Evolutionary conservation across 1,140 invertebrate species (phyloP), one percentile per base, ranked within the genome.

Genomic region (Dolichoris vasculosae): DNA sequence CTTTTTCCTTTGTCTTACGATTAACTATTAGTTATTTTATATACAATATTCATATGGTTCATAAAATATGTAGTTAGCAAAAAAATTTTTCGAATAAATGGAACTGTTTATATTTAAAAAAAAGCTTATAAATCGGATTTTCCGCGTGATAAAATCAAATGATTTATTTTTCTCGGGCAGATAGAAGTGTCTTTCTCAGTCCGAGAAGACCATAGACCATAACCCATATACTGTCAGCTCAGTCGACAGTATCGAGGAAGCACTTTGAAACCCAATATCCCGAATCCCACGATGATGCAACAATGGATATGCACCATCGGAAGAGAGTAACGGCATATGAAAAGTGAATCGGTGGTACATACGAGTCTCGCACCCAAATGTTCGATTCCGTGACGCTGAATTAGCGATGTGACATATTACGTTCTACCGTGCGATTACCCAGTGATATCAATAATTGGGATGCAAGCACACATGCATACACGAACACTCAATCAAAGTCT

Each of bases 351-450:
- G 55, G 13, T 73, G 38, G 3, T n/a, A 43, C 23, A 26, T n/a
- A 43, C 3, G 64, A 82, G 43, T 38, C 64, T 69, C 78, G 32
- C 40, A 40, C 32, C 69, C 4, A 73, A 73, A 73, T 43, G 23
- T 43, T 73, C 38, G 38, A 73, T 73, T 73, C 38, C 26, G 20
- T 73, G 38, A 46, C 77, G 77, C 46, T 73, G 77, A 80, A 80
- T 85, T 80, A 85, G 46, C 83, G 6, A 73, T 80, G 51, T 80
- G 83, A 85, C 83, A 73, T 59, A 85, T 85, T 85, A 80, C 48
- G 71, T 46, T 59, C 64, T 43, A 46, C 26, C 69, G 7, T 80
- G 26, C 51, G 77, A 79, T 79, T 80, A 73, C 35, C 30, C 64
- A 51, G 40, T 46, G 63, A 69, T 78, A 85, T 85, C 76, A 85